Evolutionary conservation across 2,113 vertebrate species (phyloP).

Genomic region (Abramis brama): DNA sequence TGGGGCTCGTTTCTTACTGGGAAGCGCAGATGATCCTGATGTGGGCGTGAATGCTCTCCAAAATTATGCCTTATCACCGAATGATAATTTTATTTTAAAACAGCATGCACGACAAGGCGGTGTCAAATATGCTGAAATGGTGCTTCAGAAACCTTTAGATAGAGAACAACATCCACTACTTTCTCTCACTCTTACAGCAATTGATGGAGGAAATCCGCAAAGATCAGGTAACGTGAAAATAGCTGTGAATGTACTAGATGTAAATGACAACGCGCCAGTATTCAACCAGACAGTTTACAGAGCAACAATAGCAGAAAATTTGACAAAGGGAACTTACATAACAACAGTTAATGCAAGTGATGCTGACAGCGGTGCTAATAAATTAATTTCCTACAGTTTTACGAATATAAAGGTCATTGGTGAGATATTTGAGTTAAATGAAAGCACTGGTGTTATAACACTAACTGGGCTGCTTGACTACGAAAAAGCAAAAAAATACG

Average conservation of each 20-base stretch:
- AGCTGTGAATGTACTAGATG: slow-evolving; percentile 67
- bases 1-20: too few relatives aligned
- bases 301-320: slow-evolving; percentile 63
- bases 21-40: slow-evolving; percentile 52
- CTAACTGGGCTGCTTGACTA: slow-evolving; percentile 68
- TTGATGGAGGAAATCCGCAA: slow-evolving; percentile 72
- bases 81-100: slow-evolving; percentile 67
- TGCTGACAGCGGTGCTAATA: slow-evolving; percentile 69
- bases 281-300: slow-evolving; percentile 70
- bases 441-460: slow-evolving; percentile 66
- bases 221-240: slow-evolving; percentile 67
- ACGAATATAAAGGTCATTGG: slow-evolving; percentile 64
- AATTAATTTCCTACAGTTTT: slow-evolving; percentile 69
- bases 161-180: slow-evolving; percentile 67
- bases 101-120: slow-evolving; percentile 61
- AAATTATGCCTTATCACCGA: slow-evolving; percentile 68
- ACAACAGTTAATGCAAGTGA: slow-evolving; percentile 69
- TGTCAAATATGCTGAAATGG: slow-evolving; percentile 69
- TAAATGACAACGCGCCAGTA: slow-evolving; percentile 73
- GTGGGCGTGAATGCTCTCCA: slow-evolving; percentile 72
- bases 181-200: slow-evolving; percentile 68
- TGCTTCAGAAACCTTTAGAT: slow-evolving; percentile 70
- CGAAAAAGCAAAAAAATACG: slow-evolving; percentile 67
- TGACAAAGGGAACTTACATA: slow-evolving; percentile 59
- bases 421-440: slow-evolving; percentile 28